Base-by-base conservation (phyloP, 2,113 vertebrate species). In the Cairina moschata region DNA sequence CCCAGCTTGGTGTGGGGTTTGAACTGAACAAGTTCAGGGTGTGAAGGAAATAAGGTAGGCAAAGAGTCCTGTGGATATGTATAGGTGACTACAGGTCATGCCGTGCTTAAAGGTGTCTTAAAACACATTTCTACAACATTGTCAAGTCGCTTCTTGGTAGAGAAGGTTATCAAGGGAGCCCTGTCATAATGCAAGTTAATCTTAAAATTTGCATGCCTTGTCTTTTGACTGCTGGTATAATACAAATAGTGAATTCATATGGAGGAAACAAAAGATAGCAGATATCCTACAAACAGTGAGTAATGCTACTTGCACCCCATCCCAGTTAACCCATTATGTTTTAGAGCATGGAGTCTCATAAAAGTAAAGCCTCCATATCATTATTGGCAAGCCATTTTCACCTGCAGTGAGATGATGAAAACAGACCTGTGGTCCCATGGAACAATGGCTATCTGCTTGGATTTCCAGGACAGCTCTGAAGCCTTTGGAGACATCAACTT, bases 261-360 rank as follows among this genome's bases (percentile, higher is more conserved):
- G 28, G 69, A 62, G 74, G 8, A 42, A 83, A 88, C 44, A 77
- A 81, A 92, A 89, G 50, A 36, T 77, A 81, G 48, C 34, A 58
- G 62, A 46, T 66, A 88, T 25, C 60, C 77, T 60, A 84, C 55
- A 89, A 67, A n/a, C 16, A 6, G 25, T 73, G 83, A 96, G 85
- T 86, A 83, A 90, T 46, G 23, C 54, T 48, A 88, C 48, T 78
- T 68, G 13, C 69, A 60, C 67, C 83, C 55, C 71, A 65, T 29
- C 67, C 82, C 75, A 80, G 48, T 38, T 60, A 93, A 48, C 59
- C 42, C 52, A 38, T 36, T 16, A 4, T 58, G 52, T 29, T 81
- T 91, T 60, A 75, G 77, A 48, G 69, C 14, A 2, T 40, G 46
- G 36, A 63, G 56, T 56, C 40, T 85, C 34, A 29, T 63, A 74